phyloP scores from a whole-genome alignment of 2,113 vertebrate genomes.

The Ciconia boyciana region DNA sequence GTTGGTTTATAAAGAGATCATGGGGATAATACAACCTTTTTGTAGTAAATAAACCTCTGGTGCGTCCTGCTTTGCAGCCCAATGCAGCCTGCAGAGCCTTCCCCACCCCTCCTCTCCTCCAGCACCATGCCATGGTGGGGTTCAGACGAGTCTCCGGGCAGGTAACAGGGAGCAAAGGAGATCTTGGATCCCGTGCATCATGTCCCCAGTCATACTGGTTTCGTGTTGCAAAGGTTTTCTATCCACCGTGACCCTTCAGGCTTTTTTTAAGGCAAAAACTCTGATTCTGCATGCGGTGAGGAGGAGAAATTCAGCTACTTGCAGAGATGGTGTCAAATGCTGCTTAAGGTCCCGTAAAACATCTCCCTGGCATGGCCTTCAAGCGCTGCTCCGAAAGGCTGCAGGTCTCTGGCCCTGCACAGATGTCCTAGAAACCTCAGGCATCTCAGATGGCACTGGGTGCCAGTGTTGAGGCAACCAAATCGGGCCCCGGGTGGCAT shows the following conservation, averaged over 20 bases:
- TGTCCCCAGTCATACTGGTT: background rate
- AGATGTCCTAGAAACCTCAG: background rate
- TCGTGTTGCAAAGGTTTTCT: background rate
- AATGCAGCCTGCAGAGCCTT: background rate
- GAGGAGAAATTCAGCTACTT: background rate
- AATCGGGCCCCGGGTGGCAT: background rate
- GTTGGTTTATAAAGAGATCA: background rate
- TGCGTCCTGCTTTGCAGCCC: background rate
- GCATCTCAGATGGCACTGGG: background rate
- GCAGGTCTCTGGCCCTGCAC: background rate
- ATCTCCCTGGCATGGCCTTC: background rate
- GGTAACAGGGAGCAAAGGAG: fast-evolving
- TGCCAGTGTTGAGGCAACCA: background rate
- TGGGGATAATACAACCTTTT: no score
- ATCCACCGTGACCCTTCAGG: background rate
- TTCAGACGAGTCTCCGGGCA: background rate
- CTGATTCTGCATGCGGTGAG: fast-evolving
- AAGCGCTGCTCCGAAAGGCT: background rate
- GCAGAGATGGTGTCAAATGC: background rate
- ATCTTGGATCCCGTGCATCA: background rate
- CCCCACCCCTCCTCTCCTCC: background rate
- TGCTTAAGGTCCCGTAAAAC: background rate
- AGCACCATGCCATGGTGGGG: background rate
- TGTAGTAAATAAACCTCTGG: background rate
- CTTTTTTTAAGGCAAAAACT: background rate